A percentile compares a stretch with the other conserved stretches of the same genome.
Evolutionary conservation across 2,797 vertebrate species (phyloP).

Genomic region (Coccyzus lansbergi): DNA sequence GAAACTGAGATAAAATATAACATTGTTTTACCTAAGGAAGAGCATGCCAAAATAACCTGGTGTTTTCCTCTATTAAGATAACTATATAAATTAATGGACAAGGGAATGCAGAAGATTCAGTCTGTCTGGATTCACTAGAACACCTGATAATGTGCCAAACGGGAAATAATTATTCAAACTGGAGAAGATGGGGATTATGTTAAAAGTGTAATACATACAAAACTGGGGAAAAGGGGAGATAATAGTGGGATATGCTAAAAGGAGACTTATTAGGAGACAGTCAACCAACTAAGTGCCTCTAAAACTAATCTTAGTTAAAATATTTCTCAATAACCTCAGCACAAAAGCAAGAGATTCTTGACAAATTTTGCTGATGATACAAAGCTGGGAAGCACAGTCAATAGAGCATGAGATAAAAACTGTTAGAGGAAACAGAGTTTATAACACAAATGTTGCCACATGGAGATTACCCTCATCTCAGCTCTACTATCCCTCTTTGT

Average conservation of each 20-base stretch:
- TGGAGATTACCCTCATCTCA: background rate
- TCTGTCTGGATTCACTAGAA: constrained; percentile 5
- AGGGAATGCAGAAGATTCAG: constrained; percentile 12
- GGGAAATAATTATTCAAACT: background rate
- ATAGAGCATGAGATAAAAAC: background rate
- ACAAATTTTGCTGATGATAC: constrained; percentile 10
- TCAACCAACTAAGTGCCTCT: background rate
- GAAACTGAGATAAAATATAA: background rate
- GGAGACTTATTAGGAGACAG: background rate
- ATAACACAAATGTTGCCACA: background rate
- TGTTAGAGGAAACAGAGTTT: background rate
- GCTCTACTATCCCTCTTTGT: background rate
- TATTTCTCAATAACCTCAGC: background rate
- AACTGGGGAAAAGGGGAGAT: background rate
- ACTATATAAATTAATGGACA: constrained; percentile 6
- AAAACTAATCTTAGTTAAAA: background rate
- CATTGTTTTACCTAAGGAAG: background rate
- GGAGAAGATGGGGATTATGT: background rate
- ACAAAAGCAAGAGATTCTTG: constrained; percentile 2
- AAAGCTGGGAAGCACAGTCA: background rate
- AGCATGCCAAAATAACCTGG: background rate
- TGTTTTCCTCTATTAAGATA: background rate
- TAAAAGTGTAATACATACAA: background rate
- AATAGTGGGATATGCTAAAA: background rate
- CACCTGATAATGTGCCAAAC: background rate